Evolutionary conservation across 2,113 vertebrate genomes (phyloP).

Genomic region (human): GRCh38 chrX:100519001-100519500

Average conservation of each 20-base stretch:
- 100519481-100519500: constrained; percentile 2
- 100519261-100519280: constrained; percentile 35
- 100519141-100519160: constrained; percentile 18
- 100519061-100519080: not conserved
- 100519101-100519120: constrained; percentile 15
- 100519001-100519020: not conserved
- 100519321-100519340: not conserved
- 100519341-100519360: constrained; percentile 9
- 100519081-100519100: constrained; percentile 33
- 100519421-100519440: not conserved
- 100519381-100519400: not conserved
- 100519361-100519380: not conserved
- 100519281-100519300: not conserved
- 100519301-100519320: not conserved
- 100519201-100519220: constrained; percentile 37
- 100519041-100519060: constrained; percentile 20
- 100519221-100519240: constrained; percentile 21
- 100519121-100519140: not conserved
- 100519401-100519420: not conserved
- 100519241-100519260: constrained; percentile 43
- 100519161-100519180: constrained; percentile 38
- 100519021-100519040: not conserved
- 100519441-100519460: constrained; percentile 9
- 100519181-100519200: constrained; percentile 38
- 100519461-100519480: not conserved